phyloP scores from a whole-genome alignment of 2,797 vertebrate species.

The Gallinago nigripennis region DNA sequence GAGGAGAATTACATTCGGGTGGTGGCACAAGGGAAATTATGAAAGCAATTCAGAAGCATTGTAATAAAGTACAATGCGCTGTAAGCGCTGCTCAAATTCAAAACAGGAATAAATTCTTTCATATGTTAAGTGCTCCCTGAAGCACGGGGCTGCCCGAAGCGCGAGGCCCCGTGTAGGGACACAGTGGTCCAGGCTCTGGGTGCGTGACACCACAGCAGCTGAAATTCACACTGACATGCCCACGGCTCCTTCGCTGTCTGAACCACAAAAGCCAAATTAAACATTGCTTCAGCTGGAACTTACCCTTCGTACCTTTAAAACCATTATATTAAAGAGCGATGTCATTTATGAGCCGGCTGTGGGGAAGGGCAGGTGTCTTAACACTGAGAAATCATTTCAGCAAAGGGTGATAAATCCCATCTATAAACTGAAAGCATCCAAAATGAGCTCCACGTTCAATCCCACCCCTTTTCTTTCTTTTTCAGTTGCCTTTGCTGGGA shows the following conservation, averaged over 20 bases:
- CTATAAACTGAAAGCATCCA: not conserved
- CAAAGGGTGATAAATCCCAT: slow-evolving; percentile 38
- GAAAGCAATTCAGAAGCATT: slow-evolving; percentile 65
- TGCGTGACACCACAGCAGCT: not conserved
- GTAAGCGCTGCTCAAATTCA: slow-evolving; percentile 49
- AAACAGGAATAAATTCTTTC: slow-evolving; percentile 61
- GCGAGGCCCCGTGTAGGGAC: slow-evolving; percentile 15
- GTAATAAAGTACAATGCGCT: slow-evolving; percentile 55
- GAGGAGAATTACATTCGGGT: not conserved
- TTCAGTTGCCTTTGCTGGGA: not conserved
- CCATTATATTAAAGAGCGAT: slow-evolving; percentile 41
- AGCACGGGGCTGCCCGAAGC: slow-evolving; percentile 20
- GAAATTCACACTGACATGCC: slow-evolving; percentile 4
- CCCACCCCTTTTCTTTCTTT: not conserved
- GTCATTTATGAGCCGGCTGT: slow-evolving; percentile 25
- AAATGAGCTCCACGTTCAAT: not conserved
- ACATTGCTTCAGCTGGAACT: slow-evolving; percentile 62
- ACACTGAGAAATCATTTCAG: slow-evolving; percentile 24
- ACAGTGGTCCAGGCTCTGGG: not conserved
- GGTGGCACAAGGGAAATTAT: slow-evolving; percentile 57
- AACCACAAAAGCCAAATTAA: slow-evolving; percentile 58
- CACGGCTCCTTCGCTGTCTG: not conserved
- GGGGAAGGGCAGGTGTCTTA: slow-evolving; percentile 56
- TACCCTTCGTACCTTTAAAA: slow-evolving; percentile 52
- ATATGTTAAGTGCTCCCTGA: slow-evolving; percentile 53